Percentiles rank a stretch among this genome's conserved stretches.
phyloP scores from a whole-genome alignment of 2,888 invertebrate genomes.

The Leucania comma region DNA sequence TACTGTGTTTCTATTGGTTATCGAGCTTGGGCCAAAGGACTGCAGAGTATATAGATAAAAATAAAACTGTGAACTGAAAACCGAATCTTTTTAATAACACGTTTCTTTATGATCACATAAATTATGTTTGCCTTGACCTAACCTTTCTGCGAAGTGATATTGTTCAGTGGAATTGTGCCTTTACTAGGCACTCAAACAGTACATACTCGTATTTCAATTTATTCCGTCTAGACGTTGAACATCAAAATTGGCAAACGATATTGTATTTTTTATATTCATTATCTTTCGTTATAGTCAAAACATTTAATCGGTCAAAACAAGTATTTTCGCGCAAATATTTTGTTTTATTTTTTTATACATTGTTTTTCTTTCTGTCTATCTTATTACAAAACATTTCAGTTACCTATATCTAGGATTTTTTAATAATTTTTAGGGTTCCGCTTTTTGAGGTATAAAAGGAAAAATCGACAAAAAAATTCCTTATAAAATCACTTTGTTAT shows the following conservation, averaged over 20 bases:
- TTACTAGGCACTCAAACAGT: slow-evolving; percentile 34
- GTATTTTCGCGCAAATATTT: background rate
- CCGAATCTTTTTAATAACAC: background rate
- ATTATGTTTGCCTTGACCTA: background rate
- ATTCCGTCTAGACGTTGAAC: slow-evolving; percentile 57
- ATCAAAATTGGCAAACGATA: slow-evolving; percentile 43
- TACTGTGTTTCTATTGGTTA: too few species aligned
- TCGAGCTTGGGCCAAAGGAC: too few species aligned
- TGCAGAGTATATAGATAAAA: too few species aligned
- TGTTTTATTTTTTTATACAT: too few species aligned
- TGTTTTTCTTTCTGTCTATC: background rate
- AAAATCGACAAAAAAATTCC: too few species aligned
- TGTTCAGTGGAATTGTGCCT: slow-evolving; percentile 4
- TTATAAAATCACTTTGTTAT: too few species aligned
- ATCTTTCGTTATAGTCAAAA: background rate
- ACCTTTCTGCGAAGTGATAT: background rate
- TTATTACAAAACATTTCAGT: background rate
- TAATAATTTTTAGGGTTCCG: too few species aligned
- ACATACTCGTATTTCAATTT: slow-evolving; percentile 49
- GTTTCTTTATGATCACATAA: background rate
- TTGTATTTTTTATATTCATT: background rate
- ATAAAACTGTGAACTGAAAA: background rate
- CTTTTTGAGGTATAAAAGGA: too few species aligned
- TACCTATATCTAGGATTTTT: too few species aligned
- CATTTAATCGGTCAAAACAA: background rate